Evolutionary conservation across 1,140 invertebrate genomes (phyloP), one percentile per base, ranked within the genome.

Genomic region (Antheraea pernyi): DNA sequence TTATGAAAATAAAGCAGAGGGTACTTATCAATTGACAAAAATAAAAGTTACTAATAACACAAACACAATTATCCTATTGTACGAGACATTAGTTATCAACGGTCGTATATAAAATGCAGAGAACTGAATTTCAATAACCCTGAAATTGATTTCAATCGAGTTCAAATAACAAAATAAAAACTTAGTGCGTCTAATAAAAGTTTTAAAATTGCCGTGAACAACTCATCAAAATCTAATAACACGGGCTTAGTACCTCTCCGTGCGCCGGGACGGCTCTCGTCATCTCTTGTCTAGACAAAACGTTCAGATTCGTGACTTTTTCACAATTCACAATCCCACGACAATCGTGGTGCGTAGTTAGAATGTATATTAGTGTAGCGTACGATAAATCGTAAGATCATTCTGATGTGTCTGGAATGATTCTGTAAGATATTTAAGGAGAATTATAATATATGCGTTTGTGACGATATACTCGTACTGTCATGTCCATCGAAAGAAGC

Each of bases 201-300:
- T 74, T 70, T 68, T 59, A 81, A 82, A 82, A 85, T 79, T 65
- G 75, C 78, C 75, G 80, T 83, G 78, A 84, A 84, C 84, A 84
- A 83, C 81, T 88, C 84, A 84, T 88, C 84, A 86, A 85, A 89
- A 88, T 83, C 81, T 85, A 87, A 89, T 89, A 87, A 87, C 78
- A 80, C 70, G 73, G 73, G 81, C 84, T 86, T 84, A 88, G 80
- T 73, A 80, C 70, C 75, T 68, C 69, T 69, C 67, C 70, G 74
- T 70, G 62, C 64, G 70, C 64, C 69, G 79, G 65, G 77, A 68
- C 80, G 72, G 65, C 67, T 73, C 74, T 78, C 81, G 79, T 81
- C 81, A 83, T 82, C 83, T 78, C 78, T 79, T 66, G 87, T 89
- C 86, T 89, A 89, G 87, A 89, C 85, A 88, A 89, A 83, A 77